These are phyloP conservation scores for Centropus unirufus DNA, from an alignment of 2,113 vertebrate genomes.

Conservation along the genomic window DNA sequence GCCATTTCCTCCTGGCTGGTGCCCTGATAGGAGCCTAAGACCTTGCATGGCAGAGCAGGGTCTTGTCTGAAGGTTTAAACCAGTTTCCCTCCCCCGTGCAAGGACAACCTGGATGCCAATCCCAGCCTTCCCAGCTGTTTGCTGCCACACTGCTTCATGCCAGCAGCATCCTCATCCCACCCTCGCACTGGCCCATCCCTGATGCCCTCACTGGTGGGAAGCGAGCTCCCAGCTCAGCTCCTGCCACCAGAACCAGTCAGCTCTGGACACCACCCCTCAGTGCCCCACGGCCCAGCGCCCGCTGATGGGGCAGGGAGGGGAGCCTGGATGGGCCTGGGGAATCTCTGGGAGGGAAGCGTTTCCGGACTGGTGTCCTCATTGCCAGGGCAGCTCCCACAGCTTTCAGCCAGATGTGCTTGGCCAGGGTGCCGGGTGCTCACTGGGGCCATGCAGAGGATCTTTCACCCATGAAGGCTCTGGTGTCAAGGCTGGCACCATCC, in stretches of 20 bases:
- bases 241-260: neutral
- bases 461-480: neutral
- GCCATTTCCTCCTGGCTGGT: neutral
- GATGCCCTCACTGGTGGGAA: neutral
- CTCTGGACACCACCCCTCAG: neutral
- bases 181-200: rapidly evolving
- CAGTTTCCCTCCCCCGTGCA: neutral
- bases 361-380: constrained; percentile 47
- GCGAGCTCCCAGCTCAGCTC: neutral
- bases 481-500: neutral
- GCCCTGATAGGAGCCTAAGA: neutral
- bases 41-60: neutral
- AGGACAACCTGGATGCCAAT: too few species aligned
- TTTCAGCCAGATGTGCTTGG: constrained; percentile 60
- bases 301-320: neutral
- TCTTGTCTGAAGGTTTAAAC: neutral
- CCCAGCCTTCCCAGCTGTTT: too few species aligned
- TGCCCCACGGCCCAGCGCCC: neutral
- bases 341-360: neutral
- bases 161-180: neutral
- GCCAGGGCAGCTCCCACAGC: constrained; percentile 43
- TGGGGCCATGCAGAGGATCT: neutral
- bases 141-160: rapidly evolving
- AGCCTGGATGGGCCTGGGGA: neutral
- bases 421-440: rapidly evolving